These are phyloP conservation scores for Galaxias olidus DNA, from an alignment of 2,797 vertebrate genomes.

Conservation along the genomic window DNA sequence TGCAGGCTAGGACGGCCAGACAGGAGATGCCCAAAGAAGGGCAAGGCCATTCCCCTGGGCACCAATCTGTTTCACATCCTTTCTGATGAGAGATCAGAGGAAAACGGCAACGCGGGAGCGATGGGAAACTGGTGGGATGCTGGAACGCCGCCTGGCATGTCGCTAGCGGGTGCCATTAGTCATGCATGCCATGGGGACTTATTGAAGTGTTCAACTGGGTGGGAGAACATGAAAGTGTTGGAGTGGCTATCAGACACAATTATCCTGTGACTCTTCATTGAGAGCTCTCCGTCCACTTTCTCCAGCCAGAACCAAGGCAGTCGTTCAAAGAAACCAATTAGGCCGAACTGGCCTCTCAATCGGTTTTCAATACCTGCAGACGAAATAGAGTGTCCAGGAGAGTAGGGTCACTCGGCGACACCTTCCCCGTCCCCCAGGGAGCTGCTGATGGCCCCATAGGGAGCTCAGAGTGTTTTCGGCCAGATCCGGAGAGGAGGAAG, in stretches of 20 bases:
- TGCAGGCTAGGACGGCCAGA: conserved; percentile 14
- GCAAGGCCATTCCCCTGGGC: not conserved
- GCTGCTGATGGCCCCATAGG: conserved; percentile 16
- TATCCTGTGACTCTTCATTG: conserved; percentile 15
- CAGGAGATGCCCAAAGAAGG: conserved; percentile 23
- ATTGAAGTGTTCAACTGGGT: too few species aligned
- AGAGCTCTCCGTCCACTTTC: not conserved
- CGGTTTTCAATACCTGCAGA: conserved; percentile 6
- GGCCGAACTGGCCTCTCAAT: conserved; percentile 35
- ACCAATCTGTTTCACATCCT: conserved; percentile 39
- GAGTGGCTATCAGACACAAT: conserved; percentile 16
- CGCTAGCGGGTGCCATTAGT: not conserved
- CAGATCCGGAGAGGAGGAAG: conserved; percentile 35
- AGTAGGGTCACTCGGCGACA: conserved; percentile 13
- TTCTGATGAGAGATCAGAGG: conserved; percentile 21
- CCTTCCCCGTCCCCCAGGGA: conserved; percentile 14
- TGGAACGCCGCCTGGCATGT: not conserved
- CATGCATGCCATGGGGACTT: not conserved
- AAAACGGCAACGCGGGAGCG: too few species aligned
- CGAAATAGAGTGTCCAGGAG: conserved; percentile 6
- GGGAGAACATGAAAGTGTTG: conserved; percentile 33
- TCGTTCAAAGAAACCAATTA: conserved; percentile 48
- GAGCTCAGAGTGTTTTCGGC: conserved; percentile 8
- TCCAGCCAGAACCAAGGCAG: conserved; percentile 38
- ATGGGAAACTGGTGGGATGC: conserved; percentile 2